Base-by-base conservation (phyloP, 1,140 invertebrate species). In the Pygmarrhopalites habei region DNA sequence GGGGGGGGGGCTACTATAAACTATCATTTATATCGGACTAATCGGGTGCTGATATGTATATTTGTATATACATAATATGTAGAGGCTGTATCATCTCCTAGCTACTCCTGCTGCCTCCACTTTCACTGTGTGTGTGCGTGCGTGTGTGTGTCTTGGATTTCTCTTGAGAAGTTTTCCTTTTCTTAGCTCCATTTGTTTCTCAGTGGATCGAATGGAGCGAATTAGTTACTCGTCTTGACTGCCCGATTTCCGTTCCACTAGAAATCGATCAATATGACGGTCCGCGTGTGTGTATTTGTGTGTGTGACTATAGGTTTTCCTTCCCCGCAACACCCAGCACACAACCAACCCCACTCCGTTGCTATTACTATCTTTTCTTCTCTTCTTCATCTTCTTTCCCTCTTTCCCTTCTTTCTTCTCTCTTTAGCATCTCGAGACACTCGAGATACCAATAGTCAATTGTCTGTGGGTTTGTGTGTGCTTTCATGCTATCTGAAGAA, bases 121-220 rank as follows among this genome's bases (percentile, higher is more conserved):
- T n/a, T n/a, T n/a, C n/a, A n/a, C n/a, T n/a, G n/a, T n/a, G n/a
- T n/a, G n/a, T n/a, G n/a, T n/a, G n/a, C n/a, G n/a, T n/a, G n/a
- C n/a, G n/a, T n/a, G n/a, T n/a, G n/a, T n/a, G n/a, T n/a, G n/a
- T n/a, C n/a, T n/a, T n/a, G n/a, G n/a, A n/a, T n/a, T 46, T 5
- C 21, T 14, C 44, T 10, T 46, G 15, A 7, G n/a, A 17, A 17
- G 15, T 21, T n/a, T 17, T n/a, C 10, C 4, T 46, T 46, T 46
- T 46, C n/a, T 46, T 10, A 46, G 44, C 44, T 46, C 44, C 44
- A 46, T n/a, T 46, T 46, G 44, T 46, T 46, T 46, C 44, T 46
- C 44, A 46, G 44, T 46, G 44, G 44, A 46, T 46, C n/a, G 5
- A 5, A 35, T 35, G 44, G 4, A 46, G 5, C n/a, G n/a, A 46